Evolutionary conservation across 2,888 invertebrate species (phyloP), one percentile per base, ranked within the genome.

Genomic region (Eilema caniola): DNA sequence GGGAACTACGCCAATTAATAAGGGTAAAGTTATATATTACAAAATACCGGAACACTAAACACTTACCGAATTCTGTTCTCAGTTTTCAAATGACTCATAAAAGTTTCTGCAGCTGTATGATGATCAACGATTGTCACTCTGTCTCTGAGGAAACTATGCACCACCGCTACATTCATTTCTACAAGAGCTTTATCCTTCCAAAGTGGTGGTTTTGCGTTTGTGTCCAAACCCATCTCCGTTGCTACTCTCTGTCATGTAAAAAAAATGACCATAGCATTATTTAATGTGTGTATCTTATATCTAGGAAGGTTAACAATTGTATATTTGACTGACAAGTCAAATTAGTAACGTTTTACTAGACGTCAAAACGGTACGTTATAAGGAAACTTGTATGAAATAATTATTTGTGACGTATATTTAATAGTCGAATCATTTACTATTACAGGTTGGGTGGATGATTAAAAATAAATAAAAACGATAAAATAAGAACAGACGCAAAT

Each of bases 151-250:
- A 97, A 99, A 85, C 99, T 99, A 89, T 98, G 97, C 28, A 99
- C 92, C 3, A 99, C 99, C 0, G 99, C 99, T 59, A 98, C 95
- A 88, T 99, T 99, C 25, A 98, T 96, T 95, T 99, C 99, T 0
- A 99, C 97, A 83, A 99, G 95, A 0, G 98, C 98, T 88, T 97
- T 97, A 91, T 99, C 99, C 89, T 98, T 99, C 99, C 99, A 99
- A 67, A 99, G 90, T 0, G 98, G 97, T 2, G 97, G 97, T 8
- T 97, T 96, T 1, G 98, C 98, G 69, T 97, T 96, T 0, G 98
- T 98, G 86, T 99, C 99, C 68, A 99, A 93, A 0, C 97, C 98
- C 98, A 99, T 98, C 84, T 96, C 96, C 24, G 95, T 92, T 0
- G 98, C 99, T 66, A 99, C 96, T 24, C 79, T 87, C 95, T 95